Percentiles rank a stretch among this genome's conserved stretches.
phyloP scores from a whole-genome alignment of 2,888 invertebrate species.

The Macroteleia sp. region DNA sequence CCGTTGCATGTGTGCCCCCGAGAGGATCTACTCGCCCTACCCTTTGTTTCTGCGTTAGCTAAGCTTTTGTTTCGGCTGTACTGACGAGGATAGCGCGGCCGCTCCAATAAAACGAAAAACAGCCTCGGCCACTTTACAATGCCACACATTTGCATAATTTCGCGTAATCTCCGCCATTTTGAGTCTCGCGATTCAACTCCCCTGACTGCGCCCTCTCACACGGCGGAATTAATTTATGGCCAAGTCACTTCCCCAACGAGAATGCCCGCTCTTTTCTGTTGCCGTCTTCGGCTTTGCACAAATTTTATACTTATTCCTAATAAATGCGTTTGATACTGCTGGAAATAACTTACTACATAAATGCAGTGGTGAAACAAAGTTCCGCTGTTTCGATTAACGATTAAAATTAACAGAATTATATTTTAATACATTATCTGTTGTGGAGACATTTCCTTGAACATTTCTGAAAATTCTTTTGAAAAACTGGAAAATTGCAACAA shows the following conservation, averaged over 20 bases:
- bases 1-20: slow-evolving; percentile 82
- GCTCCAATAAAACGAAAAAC: slow-evolving; percentile 83
- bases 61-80: slow-evolving; percentile 84
- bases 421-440: too few species aligned
- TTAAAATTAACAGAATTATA: too few species aligned
- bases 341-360: too few species aligned
- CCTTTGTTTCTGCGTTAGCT: slow-evolving; percentile 81
- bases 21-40: slow-evolving; percentile 73
- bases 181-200: slow-evolving; percentile 72
- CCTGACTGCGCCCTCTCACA: slow-evolving; percentile 59
- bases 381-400: too few species aligned
- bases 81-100: slow-evolving; percentile 78
- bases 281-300: slow-evolving; percentile 22
- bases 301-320: slow-evolving; percentile 22
- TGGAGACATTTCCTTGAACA: too few species aligned
- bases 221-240: slow-evolving; percentile 71
- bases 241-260: slow-evolving; percentile 53
- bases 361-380: too few species aligned
- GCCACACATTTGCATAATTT: slow-evolving; percentile 82
- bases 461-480: too few species aligned
- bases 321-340: slow-evolving; percentile 15
- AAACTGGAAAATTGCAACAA: too few species aligned
- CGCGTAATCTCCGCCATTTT: slow-evolving; percentile 83
- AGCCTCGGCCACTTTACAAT: slow-evolving; percentile 79
- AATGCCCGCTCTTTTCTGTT: slow-evolving; percentile 32